Evolutionary conservation across 2,888 invertebrate genomes (phyloP).

Genomic region (Desoria tigrina): DNA sequence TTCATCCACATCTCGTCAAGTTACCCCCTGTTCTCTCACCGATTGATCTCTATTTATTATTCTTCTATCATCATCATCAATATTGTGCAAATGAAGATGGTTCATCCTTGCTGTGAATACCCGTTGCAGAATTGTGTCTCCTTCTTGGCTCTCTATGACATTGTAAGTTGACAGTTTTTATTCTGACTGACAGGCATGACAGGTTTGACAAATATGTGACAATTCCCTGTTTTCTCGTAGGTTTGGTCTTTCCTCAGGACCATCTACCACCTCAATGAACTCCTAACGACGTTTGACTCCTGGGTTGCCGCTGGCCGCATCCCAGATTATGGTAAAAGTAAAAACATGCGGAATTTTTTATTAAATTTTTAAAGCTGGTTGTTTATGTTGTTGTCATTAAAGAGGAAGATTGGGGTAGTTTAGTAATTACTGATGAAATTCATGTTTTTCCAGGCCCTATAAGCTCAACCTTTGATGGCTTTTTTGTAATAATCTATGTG

Average conservation of each 20-base stretch:
- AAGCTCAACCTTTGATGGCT: constrained; percentile 48
- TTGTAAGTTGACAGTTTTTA: constrained; percentile 35
- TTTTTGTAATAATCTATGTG: constrained; percentile 47
- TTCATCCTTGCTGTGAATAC: constrained; percentile 49
- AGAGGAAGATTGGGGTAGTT: neutral
- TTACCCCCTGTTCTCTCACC: too few relatives aligned
- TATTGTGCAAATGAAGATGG: constrained; percentile 27
- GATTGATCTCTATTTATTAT: too few relatives aligned
- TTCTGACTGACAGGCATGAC: too few relatives aligned
- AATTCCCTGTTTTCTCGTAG: constrained; percentile 26
- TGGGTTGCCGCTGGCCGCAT: constrained; percentile 49
- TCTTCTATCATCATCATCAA: too few relatives aligned
- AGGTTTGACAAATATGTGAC: too few relatives aligned
- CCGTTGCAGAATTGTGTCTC: constrained; percentile 42
- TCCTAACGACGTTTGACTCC: constrained; percentile 49
- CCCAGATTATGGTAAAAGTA: constrained; percentile 45
- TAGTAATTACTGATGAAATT: constrained; percentile 5
- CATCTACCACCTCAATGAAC: constrained; percentile 51
- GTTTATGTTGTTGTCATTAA: constrained; percentile 10
- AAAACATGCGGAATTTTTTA: neutral
- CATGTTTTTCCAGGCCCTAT: constrained; percentile 41
- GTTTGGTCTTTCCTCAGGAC: constrained; percentile 50
- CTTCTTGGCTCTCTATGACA: constrained; percentile 48
- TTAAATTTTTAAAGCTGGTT: constrained; percentile 13
- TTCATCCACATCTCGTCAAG: too few relatives aligned